Conservation (phyloP, 1,140 invertebrate species). For the Zophobas atratus region DNA sequence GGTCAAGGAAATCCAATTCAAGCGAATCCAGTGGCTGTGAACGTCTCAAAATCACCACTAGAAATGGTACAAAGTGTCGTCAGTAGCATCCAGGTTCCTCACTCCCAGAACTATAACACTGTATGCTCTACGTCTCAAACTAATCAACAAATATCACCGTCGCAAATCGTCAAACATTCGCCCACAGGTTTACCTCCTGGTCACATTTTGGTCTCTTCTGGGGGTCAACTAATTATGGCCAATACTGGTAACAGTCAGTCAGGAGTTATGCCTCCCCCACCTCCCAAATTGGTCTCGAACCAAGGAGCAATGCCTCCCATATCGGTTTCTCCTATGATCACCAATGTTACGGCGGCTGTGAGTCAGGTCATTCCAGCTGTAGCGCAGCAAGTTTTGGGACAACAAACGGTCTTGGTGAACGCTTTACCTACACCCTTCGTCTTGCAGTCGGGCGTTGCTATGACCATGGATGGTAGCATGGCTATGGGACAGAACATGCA, state of each 20-base stretch:
- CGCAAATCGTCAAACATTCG: constrained; percentile 68
- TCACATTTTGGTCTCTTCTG: constrained; percentile 82
- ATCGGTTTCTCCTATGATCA: constrained; percentile 78
- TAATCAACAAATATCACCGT: constrained; percentile 62
- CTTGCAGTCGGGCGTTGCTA: constrained; percentile 81
- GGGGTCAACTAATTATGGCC: constrained; percentile 81
- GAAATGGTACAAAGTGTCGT: constrained; percentile 88
- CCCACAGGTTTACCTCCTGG: constrained; percentile 73
- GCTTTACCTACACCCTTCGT: constrained; percentile 85
- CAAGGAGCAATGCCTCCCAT: constrained; percentile 77
- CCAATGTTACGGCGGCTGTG: constrained; percentile 79
- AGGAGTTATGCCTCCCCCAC: constrained; percentile 77
- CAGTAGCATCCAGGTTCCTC: constrained; percentile 80
- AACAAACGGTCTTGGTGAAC: constrained; percentile 87
- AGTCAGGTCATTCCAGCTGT: constrained; percentile 77
- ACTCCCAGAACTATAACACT: constrained; percentile 62
- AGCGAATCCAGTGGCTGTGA: constrained; percentile 59
- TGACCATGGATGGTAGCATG: constrained; percentile 78
- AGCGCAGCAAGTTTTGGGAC: constrained; percentile 77
- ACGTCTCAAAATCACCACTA: constrained; percentile 78
- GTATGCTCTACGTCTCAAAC: constrained; percentile 52
- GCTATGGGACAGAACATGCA: constrained; percentile 78
- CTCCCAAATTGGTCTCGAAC: constrained; percentile 73
- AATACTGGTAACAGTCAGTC: constrained; percentile 69
- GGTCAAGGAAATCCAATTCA: constrained; percentile 68